Base-by-base conservation (phyloP, 2,888 invertebrate genomes). In the Drosophila yooni region DNA sequence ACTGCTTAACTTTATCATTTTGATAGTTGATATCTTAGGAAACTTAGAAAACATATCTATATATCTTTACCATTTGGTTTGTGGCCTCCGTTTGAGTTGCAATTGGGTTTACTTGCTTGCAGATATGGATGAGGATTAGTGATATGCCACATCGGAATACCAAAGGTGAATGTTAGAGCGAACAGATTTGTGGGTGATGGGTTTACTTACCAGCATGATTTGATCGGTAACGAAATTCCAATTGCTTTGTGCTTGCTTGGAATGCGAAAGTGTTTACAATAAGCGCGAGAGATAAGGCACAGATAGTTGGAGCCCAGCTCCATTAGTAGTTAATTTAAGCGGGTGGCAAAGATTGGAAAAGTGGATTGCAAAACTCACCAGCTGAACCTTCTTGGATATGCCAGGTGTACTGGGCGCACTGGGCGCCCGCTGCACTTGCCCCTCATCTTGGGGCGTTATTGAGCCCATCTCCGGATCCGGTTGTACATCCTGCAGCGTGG, bases 341-440 rank as follows among this genome's bases (percentile, higher is more conserved):
- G 1, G 8, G 18, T 38, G 34, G 38, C 27, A 54, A 15, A 11
- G 27, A 36, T 31, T 15, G 54, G 4, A 0, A 27, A 13, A 33
- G 8, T 46, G 1, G 0, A 43, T n/a, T 2, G 13, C 27, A 7
- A 4, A 15, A 75, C 95, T 94, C 92, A 97, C 97, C 95, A 98
- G 93, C 92, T 97, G 97, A 54, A 98, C 98, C 94, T 98, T 97
- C 93, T 98, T 98, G 73, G 96, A 96, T 73, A 96, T 95, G 36
- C 96, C 95, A 2, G 97, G 96, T 40, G 94, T 94, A 81, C 94
- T 92, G 58, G 94, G 92, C 70, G 94, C 93, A 59, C 94, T 92
- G 57, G 94, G 92, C 73, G 94, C 92, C 51, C 94, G 93, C 36
- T 91, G 92, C 5, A 83, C 83, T 25, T 83, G 84, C 29, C 89